Percentiles rank a stretch among this genome's conserved stretches.
phyloP scores from a whole-genome alignment of 2,888 invertebrate genomes.

The Idaea biselata region DNA sequence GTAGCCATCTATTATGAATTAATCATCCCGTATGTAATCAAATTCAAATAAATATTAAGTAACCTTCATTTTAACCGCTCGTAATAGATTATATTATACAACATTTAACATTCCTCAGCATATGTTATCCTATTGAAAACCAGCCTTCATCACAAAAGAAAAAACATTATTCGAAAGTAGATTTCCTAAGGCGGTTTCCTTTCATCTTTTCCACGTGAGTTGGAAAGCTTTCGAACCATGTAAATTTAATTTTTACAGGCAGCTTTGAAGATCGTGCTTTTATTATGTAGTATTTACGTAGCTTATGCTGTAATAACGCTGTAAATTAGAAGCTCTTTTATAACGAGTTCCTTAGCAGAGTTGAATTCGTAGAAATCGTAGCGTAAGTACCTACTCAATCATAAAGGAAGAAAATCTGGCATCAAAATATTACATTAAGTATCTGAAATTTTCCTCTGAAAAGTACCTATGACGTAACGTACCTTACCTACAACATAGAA shows the following conservation, averaged over 20 bases:
- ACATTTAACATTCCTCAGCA: not conserved
- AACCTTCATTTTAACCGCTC: too few relatives aligned
- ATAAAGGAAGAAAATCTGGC: not conserved
- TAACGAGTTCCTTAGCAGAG: too few relatives aligned
- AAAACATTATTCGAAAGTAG: not conserved
- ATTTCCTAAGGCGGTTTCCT: not conserved
- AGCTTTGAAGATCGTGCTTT: not conserved
- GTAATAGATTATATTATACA: too few relatives aligned
- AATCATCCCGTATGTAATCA: too few relatives aligned
- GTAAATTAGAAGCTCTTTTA: not conserved
- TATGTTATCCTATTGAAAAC: not conserved
- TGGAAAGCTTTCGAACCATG: not conserved
- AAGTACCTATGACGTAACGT: too few relatives aligned
- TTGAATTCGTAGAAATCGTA: too few relatives aligned
- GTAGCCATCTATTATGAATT: too few relatives aligned
- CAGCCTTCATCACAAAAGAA: not conserved
- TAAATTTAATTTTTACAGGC: not conserved
- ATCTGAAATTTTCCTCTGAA: too few relatives aligned
- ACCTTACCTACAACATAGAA: too few relatives aligned
- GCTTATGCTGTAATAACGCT: not conserved
- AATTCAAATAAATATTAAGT: too few relatives aligned
- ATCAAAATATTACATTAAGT: not conserved
- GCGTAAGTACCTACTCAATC: too few relatives aligned
- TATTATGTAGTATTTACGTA: not conserved
- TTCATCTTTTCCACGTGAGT: not conserved